Evolutionary conservation across 1,140 invertebrate genomes (phyloP), one percentile per base, ranked within the genome.

Genomic region (Stegodyphus mimosarum): DNA sequence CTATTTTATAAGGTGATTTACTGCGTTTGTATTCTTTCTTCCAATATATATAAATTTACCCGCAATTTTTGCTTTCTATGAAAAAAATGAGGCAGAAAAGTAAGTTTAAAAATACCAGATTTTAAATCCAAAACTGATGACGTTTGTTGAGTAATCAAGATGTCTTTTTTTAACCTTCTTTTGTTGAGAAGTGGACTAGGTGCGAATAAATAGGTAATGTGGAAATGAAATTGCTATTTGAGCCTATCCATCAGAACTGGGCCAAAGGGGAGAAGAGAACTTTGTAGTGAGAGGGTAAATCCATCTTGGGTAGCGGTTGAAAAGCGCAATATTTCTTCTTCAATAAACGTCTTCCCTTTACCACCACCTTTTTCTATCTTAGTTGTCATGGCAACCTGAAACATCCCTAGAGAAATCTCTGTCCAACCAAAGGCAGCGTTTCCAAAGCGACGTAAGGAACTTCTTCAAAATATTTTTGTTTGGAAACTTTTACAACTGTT

Each of bases 401-500:
- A 80, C 67, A 71, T 60, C 67, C 77, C 67, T 69, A 49, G 77
- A 80, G 77, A 80, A 80, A 80, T 80, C 67, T 80, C 76, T 50
- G 55, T 80, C 67, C 77, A 52, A 18, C 48, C 17, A 18, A 15
- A 50, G 64, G 48, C 66, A 80, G 7, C 52, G n/a, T 80, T 80
- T 49, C 17, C 33, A n/a, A 80, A 80, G 64, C 48, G 67, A 71
- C 11, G 52, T 9, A 70, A 17, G 9, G 17, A n/a, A 49, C 66
- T 50, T 69, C 17, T 78, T 52, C 48, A 48, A 78, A 78, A 78
- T 78, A 51, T 78, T 78, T 78, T 69, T 52, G 53, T 33, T 33
- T 33, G 33, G 33, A 33, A 33, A 33, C 33, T 33, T 33, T 33
- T 33, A 33, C 33, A 33, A 33, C 33, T 33, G 33, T 33, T 33